Percentiles rank a stretch among this genome's conserved stretches.
Evolutionary conservation across 2,888 invertebrate genomes (phyloP).

Genomic region (Bombyx huttoni): DNA sequence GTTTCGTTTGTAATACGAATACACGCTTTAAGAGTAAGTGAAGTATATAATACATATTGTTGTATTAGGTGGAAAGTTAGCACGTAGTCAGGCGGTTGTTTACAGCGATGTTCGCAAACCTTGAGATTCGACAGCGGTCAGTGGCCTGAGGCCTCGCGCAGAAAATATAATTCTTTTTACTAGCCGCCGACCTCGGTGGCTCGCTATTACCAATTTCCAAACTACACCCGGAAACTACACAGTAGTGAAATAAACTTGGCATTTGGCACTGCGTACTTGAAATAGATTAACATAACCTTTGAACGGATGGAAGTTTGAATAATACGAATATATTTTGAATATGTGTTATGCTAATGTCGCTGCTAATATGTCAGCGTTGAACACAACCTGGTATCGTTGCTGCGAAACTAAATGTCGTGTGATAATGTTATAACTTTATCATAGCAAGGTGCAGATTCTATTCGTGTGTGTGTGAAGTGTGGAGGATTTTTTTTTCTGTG

Average conservation of each 20-base stretch:
- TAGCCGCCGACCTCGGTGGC: slow-evolving; percentile 30
- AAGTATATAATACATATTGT: not conserved
- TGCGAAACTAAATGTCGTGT: not conserved
- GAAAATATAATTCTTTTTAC: slow-evolving; percentile 41
- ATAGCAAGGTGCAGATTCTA: not conserved
- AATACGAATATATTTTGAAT: not conserved
- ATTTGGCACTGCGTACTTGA: not conserved
- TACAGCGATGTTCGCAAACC: slow-evolving; percentile 61
- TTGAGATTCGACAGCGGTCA: slow-evolving; percentile 69
- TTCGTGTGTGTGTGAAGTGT: no score
- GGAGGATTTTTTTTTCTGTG: not conserved
- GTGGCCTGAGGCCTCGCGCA: slow-evolving; percentile 47
- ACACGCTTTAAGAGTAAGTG: no score
- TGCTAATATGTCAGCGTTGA: not conserved
- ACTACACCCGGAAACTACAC: slow-evolving; percentile 36
- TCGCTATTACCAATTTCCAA: slow-evolving; percentile 28
- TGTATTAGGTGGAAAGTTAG: slow-evolving; percentile 1
- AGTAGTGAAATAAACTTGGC: slow-evolving; percentile 3
- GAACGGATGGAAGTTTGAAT: not conserved
- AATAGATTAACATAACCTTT: not conserved
- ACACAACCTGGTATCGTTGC: not conserved
- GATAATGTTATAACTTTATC: not conserved
- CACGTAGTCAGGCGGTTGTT: slow-evolving; percentile 43
- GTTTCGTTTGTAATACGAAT: no score
- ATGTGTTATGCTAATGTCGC: not conserved